Evolutionary conservation across 1,140 invertebrate genomes (phyloP), one percentile per base, ranked within the genome.

Genomic region (Drosophila sulfurigaster): DNA sequence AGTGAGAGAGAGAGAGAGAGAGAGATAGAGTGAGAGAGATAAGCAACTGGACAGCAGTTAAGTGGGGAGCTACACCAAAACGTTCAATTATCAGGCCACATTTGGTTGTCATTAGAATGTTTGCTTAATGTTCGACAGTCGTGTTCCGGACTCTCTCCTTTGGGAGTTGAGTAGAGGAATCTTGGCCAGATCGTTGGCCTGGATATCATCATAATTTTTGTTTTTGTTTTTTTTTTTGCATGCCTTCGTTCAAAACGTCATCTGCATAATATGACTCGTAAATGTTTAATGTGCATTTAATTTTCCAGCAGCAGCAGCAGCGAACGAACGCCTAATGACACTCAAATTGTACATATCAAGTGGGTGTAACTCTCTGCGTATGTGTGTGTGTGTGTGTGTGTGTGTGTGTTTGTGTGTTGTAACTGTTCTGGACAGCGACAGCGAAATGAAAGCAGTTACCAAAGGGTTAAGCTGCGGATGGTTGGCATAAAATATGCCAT

Each of bases 261-360:
- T 51, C 25, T 60, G 54, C 25, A 41, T 35, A 52, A 58, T 38
- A 28, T 38, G 13, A 30, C 16, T 67, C 30, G 35, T 46, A 57
- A 49, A 64, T 62, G 68, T 60, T 65, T 52, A 81, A 81, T 81
- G 74, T 60, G 46, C 54, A 81, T 60, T 81, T 78, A 82, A 73
- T 78, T 78, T 48, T 10, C 41, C 41, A 41, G 28, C 48, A 54
- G 56, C 32, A 38, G 35, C 20, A 20, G 20, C 20, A 25, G 20
- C 20, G 20, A 25, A 25, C 20, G 20, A 25, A 25, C 51, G 51
- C 38, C 59, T 73, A 81, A 81, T 66, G 79, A 60, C 43, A 65
- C 5, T 32, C 35, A 72, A 59, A 58, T 58, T 59, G 45, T 32
- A 32, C 38, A 15, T 46, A 52, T 32, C 25, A 35, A 13, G n/a